Evolutionary conservation across 2,113 vertebrate genomes (phyloP), one percentile per base, ranked within the genome.

Genomic region (Phylloscopus trochiloides): DNA sequence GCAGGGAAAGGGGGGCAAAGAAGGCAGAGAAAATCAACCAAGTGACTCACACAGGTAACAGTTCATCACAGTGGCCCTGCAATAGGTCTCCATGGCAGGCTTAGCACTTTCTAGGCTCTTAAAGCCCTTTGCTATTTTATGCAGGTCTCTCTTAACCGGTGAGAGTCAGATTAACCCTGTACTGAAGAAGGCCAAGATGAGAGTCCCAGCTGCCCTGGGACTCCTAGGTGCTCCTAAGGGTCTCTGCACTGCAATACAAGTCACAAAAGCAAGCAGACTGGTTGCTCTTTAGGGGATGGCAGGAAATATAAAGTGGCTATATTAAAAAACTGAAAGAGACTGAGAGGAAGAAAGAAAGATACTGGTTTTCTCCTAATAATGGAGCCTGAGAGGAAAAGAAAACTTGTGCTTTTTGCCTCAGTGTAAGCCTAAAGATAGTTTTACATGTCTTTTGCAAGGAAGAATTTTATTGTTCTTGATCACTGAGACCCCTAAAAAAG

Each of bases 401-500:
- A 58, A 28, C 14, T 76, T 38, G 29, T 2, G 8, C 38, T 94
- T 90, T 70, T 77, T 79, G 40, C n/a, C 28, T 57, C n/a, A 29
- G 4, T 26, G 9, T 54, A 86, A 61, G n/a, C 5, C 1, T 66
- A 50, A 79, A 85, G 17, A 26, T 59, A 80, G 28, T 38, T 78
- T 81, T 38, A 74, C 17, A 45, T 1, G 2, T 17, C 36, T 88
- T 57, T 47, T 54, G 38, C 26, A 65, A 55, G 17, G 54, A 93
- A 73, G 24, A 50, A 75, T 61, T 89, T 85, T 65, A 62, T n/a
- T 71, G 16, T 62, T 82, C 34, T 52, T 73, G 21, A 45, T 52
- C 72, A 80, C 63, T 8, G 55, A 93, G 63, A 86, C 28, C 17
- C 40, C 63, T 66, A 59, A 68, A 79, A 96, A 93, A 63, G 24